These are phyloP conservation scores for Amblyteles armatorius DNA, from an alignment of 2,888 invertebrate genomes.

Conservation along the genomic window DNA sequence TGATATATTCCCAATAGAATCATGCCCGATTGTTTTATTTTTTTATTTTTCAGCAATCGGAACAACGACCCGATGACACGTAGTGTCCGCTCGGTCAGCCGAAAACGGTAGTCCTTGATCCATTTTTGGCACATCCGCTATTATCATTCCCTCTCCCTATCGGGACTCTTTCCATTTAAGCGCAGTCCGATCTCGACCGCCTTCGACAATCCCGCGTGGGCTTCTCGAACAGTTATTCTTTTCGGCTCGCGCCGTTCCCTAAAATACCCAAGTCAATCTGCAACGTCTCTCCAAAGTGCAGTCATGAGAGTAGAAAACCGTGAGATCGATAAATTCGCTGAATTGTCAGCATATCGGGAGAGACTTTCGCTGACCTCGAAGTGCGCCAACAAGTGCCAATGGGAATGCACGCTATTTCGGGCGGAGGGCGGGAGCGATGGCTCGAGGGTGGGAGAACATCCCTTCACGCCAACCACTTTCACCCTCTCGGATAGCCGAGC, in stretches of 20 bases:
- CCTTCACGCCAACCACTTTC: slow-evolving; percentile 16
- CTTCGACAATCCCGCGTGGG: not conserved
- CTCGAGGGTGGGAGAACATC: slow-evolving; percentile 20
- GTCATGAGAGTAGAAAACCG: slow-evolving; percentile 4
- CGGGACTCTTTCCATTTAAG: not conserved
- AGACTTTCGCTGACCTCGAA: not conserved
- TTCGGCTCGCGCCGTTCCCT: not conserved
- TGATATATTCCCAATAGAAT: not conserved
- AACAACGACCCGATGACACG: slow-evolving; percentile 8
- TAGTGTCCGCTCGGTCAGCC: slow-evolving; percentile 9
- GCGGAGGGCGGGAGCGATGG: not conserved
- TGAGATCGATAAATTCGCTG: slow-evolving; percentile 30
- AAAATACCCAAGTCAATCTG: not conserved
- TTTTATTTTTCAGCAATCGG: not conserved
- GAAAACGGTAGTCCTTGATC: slow-evolving; percentile 1
- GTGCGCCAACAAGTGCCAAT: slow-evolving; percentile 16
- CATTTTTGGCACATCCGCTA: not conserved
- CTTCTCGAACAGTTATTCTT: not conserved
- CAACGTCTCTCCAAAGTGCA: not conserved
- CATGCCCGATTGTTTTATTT: not conserved
- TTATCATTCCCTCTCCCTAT: not conserved
- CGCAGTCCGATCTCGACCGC: not conserved
- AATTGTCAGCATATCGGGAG: not conserved
- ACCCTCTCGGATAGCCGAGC: slow-evolving; percentile 27
- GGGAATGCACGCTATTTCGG: slow-evolving; percentile 15